Conservation (phyloP, 2,888 invertebrate genomes). For the Chloromyia formosa region DNA sequence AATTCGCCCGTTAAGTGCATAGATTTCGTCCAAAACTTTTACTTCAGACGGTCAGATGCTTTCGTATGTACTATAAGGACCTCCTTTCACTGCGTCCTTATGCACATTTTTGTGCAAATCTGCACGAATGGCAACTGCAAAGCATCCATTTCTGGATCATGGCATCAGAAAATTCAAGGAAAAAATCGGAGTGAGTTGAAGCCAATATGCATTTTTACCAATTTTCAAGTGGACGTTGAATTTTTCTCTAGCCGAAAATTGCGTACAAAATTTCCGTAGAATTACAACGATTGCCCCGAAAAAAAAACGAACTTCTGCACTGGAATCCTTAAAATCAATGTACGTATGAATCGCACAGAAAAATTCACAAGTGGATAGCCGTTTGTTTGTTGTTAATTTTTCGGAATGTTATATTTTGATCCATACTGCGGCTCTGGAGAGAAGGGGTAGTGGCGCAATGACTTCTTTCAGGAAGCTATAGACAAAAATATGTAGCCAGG, state of each 20-base stretch:
- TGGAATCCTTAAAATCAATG: neutral
- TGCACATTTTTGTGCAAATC: too few relatives aligned
- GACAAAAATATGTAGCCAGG: too few relatives aligned
- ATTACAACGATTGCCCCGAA: neutral
- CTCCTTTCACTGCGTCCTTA: too few relatives aligned
- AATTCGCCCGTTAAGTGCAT: neutral
- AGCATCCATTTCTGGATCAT: neutral
- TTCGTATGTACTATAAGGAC: neutral
- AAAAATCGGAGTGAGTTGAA: conserved; percentile 8
- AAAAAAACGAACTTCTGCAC: neutral
- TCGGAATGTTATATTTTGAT: neutral
- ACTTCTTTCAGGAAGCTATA: too few relatives aligned
- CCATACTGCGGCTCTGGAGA: too few relatives aligned
- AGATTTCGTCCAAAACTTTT: conserved; percentile 16
- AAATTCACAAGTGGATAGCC: neutral
- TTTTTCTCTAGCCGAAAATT: conserved; percentile 1
- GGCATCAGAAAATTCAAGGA: neutral
- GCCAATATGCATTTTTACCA: conserved; percentile 35
- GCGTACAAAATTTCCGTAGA: conserved; percentile 11
- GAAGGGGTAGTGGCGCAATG: too few relatives aligned
- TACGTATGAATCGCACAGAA: neutral
- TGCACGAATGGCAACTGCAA: too few relatives aligned
- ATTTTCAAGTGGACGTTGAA: conserved; percentile 22
- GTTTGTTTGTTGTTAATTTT: conserved; percentile 1
- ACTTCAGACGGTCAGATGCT: conserved; percentile 10